Percentiles rank a stretch among this genome's conserved stretches.
Evolutionary conservation across 2,113 vertebrate species (phyloP).

Genomic region (Passerina amoena): DNA sequence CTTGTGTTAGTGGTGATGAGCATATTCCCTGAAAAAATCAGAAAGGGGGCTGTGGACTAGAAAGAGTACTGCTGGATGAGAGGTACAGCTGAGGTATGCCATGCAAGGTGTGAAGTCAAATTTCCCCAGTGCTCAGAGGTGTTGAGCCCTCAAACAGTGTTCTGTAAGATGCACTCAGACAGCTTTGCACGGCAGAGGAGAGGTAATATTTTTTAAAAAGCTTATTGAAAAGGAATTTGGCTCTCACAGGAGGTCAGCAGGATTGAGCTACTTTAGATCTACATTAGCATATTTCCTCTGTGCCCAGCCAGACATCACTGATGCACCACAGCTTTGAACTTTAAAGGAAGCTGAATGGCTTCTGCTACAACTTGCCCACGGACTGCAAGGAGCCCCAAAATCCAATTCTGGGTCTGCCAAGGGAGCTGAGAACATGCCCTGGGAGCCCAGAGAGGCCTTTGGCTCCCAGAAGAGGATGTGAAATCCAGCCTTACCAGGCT

Average conservation of each 20-base stretch:
- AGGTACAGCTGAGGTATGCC: background rate
- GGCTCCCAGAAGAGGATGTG: background rate
- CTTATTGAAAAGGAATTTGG: background rate
- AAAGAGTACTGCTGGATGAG: background rate
- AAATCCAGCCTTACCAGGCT: conserved; percentile 4
- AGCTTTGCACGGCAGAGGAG: background rate
- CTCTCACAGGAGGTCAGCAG: background rate
- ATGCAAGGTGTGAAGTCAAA: background rate
- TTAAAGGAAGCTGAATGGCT: background rate
- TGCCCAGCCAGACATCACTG: background rate
- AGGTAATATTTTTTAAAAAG: background rate
- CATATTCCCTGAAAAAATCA: background rate
- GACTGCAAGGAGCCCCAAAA: background rate
- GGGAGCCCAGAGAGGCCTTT: background rate
- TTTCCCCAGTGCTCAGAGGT: background rate
- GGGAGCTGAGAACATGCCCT: background rate
- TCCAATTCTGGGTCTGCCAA: background rate
- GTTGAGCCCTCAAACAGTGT: background rate
- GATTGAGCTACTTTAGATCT: background rate
- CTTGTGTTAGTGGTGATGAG: background rate
- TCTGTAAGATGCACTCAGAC: background rate
- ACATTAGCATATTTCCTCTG: background rate
- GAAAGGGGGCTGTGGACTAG: background rate
- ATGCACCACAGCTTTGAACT: background rate
- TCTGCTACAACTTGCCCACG: background rate